Base-by-base conservation (phyloP, 1,140 invertebrate genomes). In the Drosophila suzukii region DNA sequence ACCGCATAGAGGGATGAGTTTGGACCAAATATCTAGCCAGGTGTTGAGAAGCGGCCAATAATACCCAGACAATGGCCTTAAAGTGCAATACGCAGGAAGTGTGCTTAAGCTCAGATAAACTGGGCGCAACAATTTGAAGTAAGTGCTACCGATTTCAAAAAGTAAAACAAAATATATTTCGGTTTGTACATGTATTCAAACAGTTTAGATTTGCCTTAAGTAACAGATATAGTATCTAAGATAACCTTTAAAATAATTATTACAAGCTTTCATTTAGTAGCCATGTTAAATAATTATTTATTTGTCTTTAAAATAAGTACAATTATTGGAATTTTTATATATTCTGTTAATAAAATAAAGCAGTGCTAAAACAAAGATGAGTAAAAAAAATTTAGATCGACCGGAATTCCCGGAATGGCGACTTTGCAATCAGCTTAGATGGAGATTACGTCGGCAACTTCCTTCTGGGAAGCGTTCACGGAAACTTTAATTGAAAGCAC, bases 11-110 rank as follows among this genome's bases (percentile, higher is more conserved):
- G 36, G 65, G 1, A 12, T 62, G 17, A 5, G 44, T 34, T 32
- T 27, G n/a, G n/a, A 4, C 38, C 4, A 44, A 30, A 20, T 43
- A 53, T 58, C 34, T 60, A 32, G 34, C 53, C 50, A 78, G 79
- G 74, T 82, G 79, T 74, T 77, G 57, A 80, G 20, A 72, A 57
- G 67, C 41, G 55, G 59, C 56, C 71, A 70, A 57, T 70, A 44
- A 30, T 11, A 12, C n/a, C 30, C 20, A 27, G n/a, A 56, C 32
- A 51, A 75, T 62, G 38, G 50, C 58, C 72, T 17, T 15, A 8
- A 34, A 50, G 12, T 24, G 8, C 13, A 34, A 8, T 15, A 43
- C 6, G 12, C 13, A 27, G 41, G 13, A 20, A 10, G 38, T 32
- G 24, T 70, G 17, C 59, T 34, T 65, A n/a, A n/a, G 13, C 43